Evolutionary conservation across 2,888 invertebrate species (phyloP).

Genomic region (Pheosia tremula): DNA sequence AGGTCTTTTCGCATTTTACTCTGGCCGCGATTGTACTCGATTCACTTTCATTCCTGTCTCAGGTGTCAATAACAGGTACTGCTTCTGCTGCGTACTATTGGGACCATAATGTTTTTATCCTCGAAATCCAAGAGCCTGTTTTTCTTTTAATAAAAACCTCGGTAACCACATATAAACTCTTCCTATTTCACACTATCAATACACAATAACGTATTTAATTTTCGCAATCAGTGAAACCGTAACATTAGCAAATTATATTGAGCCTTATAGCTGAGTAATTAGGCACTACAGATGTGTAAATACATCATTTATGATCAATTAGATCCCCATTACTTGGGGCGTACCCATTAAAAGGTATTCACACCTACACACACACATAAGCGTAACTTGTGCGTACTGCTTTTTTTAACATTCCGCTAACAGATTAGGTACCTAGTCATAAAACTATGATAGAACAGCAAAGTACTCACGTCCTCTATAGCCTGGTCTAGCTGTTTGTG

Average conservation of each 20-base stretch:
- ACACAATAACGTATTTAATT: not conserved
- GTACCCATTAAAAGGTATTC: too few relatives aligned
- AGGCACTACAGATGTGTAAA: not conserved
- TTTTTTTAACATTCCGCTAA: not conserved
- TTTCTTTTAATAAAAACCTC: too few relatives aligned
- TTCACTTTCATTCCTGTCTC: too few relatives aligned
- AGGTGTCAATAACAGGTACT: too few relatives aligned
- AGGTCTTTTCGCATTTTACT: too few relatives aligned
- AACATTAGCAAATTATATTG: not conserved
- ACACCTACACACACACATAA: too few relatives aligned
- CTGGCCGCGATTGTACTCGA: too few relatives aligned
- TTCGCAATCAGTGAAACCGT: not conserved
- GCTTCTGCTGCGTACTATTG: too few relatives aligned
- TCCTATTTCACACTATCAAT: not conserved
- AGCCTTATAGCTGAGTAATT: not conserved
- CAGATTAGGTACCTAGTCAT: too few relatives aligned
- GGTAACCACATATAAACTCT: not conserved
- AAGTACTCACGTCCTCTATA: slow-evolving; percentile 87
- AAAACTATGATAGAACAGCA: not conserved
- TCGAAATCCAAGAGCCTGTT: too few relatives aligned
- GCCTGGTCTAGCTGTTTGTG: slow-evolving; percentile 89
- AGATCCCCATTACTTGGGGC: not conserved
- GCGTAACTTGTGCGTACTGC: too few relatives aligned
- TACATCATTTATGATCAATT: not conserved
- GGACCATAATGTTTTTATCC: too few relatives aligned